Evolutionary conservation across 2,797 vertebrate species (phyloP).

Genomic region (Manis crassicaudata): DNA sequence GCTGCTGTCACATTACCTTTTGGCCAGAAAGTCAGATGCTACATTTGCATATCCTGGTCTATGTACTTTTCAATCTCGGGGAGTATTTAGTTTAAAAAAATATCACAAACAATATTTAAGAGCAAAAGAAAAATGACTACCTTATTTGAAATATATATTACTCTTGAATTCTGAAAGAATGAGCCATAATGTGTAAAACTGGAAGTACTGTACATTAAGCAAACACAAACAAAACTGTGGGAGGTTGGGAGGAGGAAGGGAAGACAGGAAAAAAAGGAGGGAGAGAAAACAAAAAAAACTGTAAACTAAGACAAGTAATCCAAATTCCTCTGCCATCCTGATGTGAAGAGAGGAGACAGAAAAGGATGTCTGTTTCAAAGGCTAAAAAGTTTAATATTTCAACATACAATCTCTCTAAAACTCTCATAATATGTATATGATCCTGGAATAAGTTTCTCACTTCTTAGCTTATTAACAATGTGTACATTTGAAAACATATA

Average conservation of each 20-base stretch:
- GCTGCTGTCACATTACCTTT: conserved; percentile 1
- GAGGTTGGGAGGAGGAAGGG: neutral
- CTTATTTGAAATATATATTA: neutral
- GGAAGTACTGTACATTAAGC: neutral
- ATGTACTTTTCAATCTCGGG: conserved; percentile 55
- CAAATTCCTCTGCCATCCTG: neutral
- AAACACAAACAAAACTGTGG: neutral
- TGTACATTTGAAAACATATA: conserved; percentile 59
- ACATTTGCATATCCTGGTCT: conserved; percentile 59
- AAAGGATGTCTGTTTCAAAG: neutral
- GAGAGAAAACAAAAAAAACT: neutral
- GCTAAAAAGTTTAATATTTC: conserved; percentile 42
- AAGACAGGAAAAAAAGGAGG: neutral
- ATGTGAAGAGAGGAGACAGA: neutral
- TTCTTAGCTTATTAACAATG: conserved; percentile 62
- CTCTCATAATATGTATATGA: conserved; percentile 27
- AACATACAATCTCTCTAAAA: conserved; percentile 35
- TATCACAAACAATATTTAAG: neutral
- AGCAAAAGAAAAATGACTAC: conserved; percentile 68
- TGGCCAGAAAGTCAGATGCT: neutral
- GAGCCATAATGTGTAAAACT: neutral
- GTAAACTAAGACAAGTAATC: neutral
- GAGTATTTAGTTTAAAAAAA: neutral
- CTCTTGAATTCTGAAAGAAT: conserved; percentile 53
- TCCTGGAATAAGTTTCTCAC: conserved; percentile 38